These are phyloP conservation scores for Cheilosia variabilis DNA, from an alignment of 2,888 invertebrate species.

Conservation along the genomic window DNA sequence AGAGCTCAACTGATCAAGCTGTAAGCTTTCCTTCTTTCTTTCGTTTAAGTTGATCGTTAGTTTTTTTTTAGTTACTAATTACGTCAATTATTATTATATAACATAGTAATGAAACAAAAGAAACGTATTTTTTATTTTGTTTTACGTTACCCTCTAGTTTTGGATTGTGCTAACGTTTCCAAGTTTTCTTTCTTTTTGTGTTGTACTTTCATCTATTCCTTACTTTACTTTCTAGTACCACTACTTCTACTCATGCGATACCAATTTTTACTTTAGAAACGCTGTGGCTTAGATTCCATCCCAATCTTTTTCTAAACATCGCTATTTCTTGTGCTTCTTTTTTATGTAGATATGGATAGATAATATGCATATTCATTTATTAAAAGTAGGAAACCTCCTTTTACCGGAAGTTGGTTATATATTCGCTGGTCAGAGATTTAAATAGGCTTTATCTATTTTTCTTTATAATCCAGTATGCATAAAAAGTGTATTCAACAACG, in stretches of 20 bases:
- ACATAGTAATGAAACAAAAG: slow-evolving; percentile 39
- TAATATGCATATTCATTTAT: no score
- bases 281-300: slow-evolving; percentile 49
- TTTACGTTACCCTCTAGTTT: slow-evolving; percentile 38
- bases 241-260: slow-evolving; percentile 15
- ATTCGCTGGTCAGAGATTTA: no score
- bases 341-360: background rate
- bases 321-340: background rate
- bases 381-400: no score
- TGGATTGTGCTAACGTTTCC: slow-evolving; percentile 47
- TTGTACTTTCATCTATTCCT: slow-evolving; percentile 47
- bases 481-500: no score
- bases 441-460: no score
- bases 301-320: background rate
- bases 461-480: no score
- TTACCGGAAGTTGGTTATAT: no score
- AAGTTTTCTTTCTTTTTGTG: slow-evolving; percentile 53
- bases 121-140: slow-evolving; percentile 9
- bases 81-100: slow-evolving; percentile 44
- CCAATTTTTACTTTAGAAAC: slow-evolving; percentile 26
- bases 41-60: slow-evolving; percentile 77
- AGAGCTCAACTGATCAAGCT: slow-evolving; percentile 99
- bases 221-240: slow-evolving; percentile 44
- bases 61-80: slow-evolving; percentile 61
- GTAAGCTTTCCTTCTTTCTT: slow-evolving; percentile 89